Evolutionary conservation across 2,888 invertebrate species (phyloP).

Genomic region (Lepetodrilus schrolli): DNA sequence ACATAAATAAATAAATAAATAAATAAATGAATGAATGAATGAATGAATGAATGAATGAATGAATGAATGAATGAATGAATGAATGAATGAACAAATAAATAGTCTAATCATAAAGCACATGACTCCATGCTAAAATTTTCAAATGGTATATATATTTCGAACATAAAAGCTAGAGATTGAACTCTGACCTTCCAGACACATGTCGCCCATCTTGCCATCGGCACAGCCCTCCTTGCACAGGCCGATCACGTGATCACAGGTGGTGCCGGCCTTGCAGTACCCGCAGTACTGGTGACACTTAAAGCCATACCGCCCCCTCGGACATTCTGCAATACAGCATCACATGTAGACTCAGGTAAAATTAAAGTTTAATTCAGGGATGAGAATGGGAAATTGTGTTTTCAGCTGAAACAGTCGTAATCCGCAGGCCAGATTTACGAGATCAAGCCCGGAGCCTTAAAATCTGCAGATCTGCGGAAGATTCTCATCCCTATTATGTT

Average conservation of each 20-base stretch:
- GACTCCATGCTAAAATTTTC: neutral
- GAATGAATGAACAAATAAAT: too few relatives aligned
- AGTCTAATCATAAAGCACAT: too few relatives aligned
- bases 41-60: neutral
- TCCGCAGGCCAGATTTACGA: too few relatives aligned
- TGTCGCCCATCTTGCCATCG: slow-evolving; percentile 49
- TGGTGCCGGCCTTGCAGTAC: slow-evolving; percentile 33
- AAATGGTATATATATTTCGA: neutral
- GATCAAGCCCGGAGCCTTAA: too few relatives aligned
- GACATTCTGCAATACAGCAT: slow-evolving; percentile 76
- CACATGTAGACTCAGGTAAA: too few relatives aligned
- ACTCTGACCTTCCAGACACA: slow-evolving; percentile 54
- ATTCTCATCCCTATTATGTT: too few relatives aligned
- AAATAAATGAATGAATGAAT: too few relatives aligned
- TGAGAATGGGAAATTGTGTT: too few relatives aligned
- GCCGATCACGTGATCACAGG: slow-evolving; percentile 55
- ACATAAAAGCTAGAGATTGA: neutral
- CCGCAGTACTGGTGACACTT: slow-evolving; percentile 40
- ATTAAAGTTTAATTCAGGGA: too few relatives aligned
- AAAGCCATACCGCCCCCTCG: slow-evolving; percentile 40
- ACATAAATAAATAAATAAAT: too few relatives aligned
- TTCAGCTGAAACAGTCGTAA: too few relatives aligned
- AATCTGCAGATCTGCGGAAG: too few relatives aligned
- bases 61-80: neutral
- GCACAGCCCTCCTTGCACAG: slow-evolving; percentile 53